Evolutionary conservation across 2,797 vertebrate genomes (phyloP), one percentile per base, ranked within the genome.

Genomic region (Pangasius sanitwongsei): DNA sequence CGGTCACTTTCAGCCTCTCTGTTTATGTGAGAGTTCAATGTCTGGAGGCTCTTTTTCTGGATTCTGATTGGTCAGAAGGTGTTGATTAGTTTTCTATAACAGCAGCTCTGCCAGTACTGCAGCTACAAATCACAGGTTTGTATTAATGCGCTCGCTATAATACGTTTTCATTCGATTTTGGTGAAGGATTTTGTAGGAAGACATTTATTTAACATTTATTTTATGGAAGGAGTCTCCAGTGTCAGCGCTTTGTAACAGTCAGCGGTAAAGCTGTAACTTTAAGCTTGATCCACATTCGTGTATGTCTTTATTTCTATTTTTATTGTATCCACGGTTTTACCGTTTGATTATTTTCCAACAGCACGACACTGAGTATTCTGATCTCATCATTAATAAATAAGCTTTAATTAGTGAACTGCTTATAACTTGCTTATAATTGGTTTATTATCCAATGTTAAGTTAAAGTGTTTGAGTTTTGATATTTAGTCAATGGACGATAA

Each of bases 371-470:
- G 55, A 57, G 55, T 57, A 15, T 18, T 69, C 65, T 69, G 28
- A 69, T 69, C 55, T 55, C 57, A 6, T 59, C 57, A 59, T 65
- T 65, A 28, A n/a, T 28, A 25, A 63, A 63, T 63, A 25, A 63
- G 59, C 12, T 81, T 61, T 63, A 28, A 55, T n/a, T n/a, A 65
- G 13, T 83, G 44, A 65, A 48, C 2, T n/a, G 18, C 25, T 63
- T 48, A 83, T 83, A 65, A n/a, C 81, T n/a, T 65, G 23, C 25
- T 83, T 65, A 65, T 65, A 83, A 83, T 65, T 44, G 2, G 34
- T 61, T 82, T 61, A 34, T 81, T 57, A 55, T 8, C 16, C 2
- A 34, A 81, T 57, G 0, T 57, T 25, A 11, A 23, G 34, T 59
- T 81, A 23, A 37, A 59, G 34, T 1, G 4, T 28, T 44, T 67